Evolutionary conservation across 2,888 invertebrate genomes (phyloP).

Genomic region (Bombylius discolor): DNA sequence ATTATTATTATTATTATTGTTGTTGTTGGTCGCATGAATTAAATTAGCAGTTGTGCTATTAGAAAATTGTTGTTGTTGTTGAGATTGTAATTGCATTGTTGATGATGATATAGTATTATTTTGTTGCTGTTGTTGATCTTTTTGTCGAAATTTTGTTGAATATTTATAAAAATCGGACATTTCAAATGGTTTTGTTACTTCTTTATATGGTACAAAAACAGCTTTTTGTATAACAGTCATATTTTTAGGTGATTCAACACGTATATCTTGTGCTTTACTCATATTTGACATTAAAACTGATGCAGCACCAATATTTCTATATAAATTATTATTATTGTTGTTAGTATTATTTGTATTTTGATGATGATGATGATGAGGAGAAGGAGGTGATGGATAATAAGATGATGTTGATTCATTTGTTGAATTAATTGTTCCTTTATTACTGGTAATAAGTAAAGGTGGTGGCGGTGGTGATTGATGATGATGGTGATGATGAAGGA

Average conservation of each 20-base stretch:
- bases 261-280: conserved; percentile 35
- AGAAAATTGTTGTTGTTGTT: not conserved
- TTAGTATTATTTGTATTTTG: not conserved
- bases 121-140: conserved; percentile 21
- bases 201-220: conserved; percentile 80
- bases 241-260: conserved; percentile 66
- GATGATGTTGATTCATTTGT: not conserved
- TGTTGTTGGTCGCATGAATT: too few species aligned
- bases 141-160: conserved; percentile 80
- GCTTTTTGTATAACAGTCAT: conserved; percentile 77
- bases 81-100: not conserved
- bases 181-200: conserved; percentile 93
- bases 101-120: not conserved
- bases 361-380: not conserved
- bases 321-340: conserved; percentile 5
- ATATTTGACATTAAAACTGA: not conserved
- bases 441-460: not conserved
- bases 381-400: not conserved
- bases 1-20: too few species aligned
- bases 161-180: conserved; percentile 98
- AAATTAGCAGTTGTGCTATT: not conserved
- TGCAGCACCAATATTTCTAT: not conserved
- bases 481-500: conserved; percentile 7
- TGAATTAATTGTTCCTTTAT: not conserved
- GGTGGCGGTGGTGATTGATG: not conserved